These are phyloP conservation scores for Carlito syrichta DNA, from an alignment of 2,113 vertebrate genomes.

Conservation along the genomic window DNA sequence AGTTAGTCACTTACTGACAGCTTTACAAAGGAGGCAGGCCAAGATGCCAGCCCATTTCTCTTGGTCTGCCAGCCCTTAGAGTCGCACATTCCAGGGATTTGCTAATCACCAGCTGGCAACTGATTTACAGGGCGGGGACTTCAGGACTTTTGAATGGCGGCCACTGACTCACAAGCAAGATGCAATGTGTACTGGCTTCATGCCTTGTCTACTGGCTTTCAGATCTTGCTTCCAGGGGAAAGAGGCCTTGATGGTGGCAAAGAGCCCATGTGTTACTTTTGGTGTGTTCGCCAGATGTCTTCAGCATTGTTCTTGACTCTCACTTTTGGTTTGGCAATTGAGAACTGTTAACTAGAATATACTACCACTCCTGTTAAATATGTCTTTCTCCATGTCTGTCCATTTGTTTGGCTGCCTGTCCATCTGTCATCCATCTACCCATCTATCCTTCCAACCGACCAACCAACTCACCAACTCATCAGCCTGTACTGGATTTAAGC, in stretches of 20 bases:
- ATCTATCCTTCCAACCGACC: not conserved
- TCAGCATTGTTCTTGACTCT: not conserved
- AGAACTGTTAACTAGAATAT: not conserved
- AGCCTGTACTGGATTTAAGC: not conserved
- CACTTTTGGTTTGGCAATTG: not conserved
- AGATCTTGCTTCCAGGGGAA: not conserved
- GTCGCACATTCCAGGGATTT: slow-evolving; percentile 30
- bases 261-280: not conserved
- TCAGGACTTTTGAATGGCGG: not conserved
- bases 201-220: not conserved
- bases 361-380: not conserved
- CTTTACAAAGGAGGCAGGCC: not conserved
- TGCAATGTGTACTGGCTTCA: not conserved
- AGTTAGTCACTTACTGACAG: not conserved
- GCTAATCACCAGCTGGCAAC: slow-evolving; percentile 21
- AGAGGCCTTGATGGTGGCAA: not conserved
- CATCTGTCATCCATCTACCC: not conserved
- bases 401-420: not conserved
- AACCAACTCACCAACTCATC: not conserved
- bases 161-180: not conserved
- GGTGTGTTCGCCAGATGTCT: not conserved
- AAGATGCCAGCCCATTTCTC: slow-evolving; percentile 7
- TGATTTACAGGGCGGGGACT: not conserved
- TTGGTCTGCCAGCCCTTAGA: not conserved
- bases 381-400: not conserved